These are phyloP conservation scores for Corythaeola cristata DNA, from an alignment of 2,113 vertebrate genomes.

Conservation along the genomic window DNA sequence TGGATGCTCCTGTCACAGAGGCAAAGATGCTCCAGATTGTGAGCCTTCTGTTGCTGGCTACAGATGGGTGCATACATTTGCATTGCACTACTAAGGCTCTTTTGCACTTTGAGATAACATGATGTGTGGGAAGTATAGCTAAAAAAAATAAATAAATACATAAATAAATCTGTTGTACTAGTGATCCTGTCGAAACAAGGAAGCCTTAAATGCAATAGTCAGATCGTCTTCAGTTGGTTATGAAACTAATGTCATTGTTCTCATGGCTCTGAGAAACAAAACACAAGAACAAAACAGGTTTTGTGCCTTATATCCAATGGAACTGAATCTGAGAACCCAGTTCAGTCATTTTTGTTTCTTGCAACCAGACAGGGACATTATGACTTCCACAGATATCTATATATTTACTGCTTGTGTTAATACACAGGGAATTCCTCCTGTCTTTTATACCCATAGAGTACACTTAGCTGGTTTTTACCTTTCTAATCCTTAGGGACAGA, in stretches of 20 bases:
- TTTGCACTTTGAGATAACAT: not conserved
- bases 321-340: not conserved
- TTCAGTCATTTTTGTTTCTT: not conserved
- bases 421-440: not conserved
- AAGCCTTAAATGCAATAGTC: slow-evolving; percentile 5
- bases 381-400: not conserved
- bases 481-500: not conserved
- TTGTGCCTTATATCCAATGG: not conserved
- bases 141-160: slow-evolving; percentile 26
- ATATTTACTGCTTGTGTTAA: not conserved
- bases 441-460: not conserved
- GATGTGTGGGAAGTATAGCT: not conserved
- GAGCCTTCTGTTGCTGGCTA: slow-evolving; percentile 30
- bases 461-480: not conserved
- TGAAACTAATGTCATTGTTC: not conserved
- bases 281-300: not conserved
- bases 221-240: not conserved
- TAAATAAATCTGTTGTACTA: slow-evolving; percentile 28
- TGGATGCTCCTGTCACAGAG: not conserved
- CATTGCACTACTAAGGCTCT: not conserved
- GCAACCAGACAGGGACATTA: not conserved
- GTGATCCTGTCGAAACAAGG: not conserved
- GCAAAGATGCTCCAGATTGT: slow-evolving; percentile 23
- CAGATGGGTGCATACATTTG: slow-evolving; percentile 48
- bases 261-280: not conserved